Evolutionary conservation across 1,140 invertebrate species (phyloP).

Genomic region (Drosophila tropicalis): DNA sequence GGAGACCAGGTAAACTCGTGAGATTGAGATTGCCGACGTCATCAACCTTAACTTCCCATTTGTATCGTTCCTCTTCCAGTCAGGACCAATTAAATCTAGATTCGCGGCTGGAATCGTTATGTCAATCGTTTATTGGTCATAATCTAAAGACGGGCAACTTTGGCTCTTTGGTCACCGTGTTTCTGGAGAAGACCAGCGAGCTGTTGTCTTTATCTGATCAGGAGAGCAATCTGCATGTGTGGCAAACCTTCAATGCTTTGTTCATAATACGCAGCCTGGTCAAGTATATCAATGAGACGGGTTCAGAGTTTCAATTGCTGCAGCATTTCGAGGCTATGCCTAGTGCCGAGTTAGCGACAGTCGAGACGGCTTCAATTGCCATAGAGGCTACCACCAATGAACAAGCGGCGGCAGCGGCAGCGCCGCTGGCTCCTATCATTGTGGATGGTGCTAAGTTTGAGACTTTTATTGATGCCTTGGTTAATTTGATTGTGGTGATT

Average conservation of each 20-base stretch:
- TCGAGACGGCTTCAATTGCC: slow-evolving; percentile 63
- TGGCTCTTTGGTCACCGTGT: slow-evolving; percentile 92
- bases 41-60: slow-evolving; percentile 27
- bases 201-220: slow-evolving; percentile 92
- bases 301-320: slow-evolving; percentile 89
- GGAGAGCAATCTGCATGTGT: slow-evolving; percentile 95
- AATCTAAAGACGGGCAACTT: slow-evolving; percentile 95
- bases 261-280: slow-evolving; percentile 94
- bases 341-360: slow-evolving; percentile 61
- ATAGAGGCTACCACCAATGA: slow-evolving; percentile 68
- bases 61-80: slow-evolving; percentile 83
- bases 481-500: slow-evolving; percentile 81
- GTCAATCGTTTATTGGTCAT: slow-evolving; percentile 90
- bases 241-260: slow-evolving; percentile 97
- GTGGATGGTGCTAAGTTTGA: slow-evolving; percentile 81
- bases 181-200: slow-evolving; percentile 90
- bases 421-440: slow-evolving; percentile 50
- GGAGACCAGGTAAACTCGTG: slow-evolving; percentile 86
- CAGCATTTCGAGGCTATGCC: slow-evolving; percentile 88
- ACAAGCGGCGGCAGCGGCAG: slow-evolving; percentile 27
- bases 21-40: slow-evolving; percentile 28
- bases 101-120: slow-evolving; percentile 88
- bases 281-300: slow-evolving; percentile 94
- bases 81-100: slow-evolving; percentile 92
- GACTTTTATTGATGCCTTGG: slow-evolving; percentile 80